Base-by-base conservation (phyloP, 2,888 invertebrate genomes). In the Drosophila recens region DNA sequence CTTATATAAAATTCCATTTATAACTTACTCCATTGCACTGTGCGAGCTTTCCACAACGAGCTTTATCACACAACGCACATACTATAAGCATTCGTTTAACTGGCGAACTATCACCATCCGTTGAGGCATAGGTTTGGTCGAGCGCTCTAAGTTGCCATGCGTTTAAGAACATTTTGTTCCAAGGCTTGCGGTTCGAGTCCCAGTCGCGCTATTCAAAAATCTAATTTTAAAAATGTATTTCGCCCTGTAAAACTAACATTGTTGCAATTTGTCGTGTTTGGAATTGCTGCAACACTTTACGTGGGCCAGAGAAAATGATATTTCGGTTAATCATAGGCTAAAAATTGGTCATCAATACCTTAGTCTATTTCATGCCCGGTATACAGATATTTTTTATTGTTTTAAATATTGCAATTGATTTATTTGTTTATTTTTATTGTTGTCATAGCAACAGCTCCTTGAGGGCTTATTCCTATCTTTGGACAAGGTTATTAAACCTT, bases 291-390 rank as follows among this genome's bases (percentile, higher is more conserved):
- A 71, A 49, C 36, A 56, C 63, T 74, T 67, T 64, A 45, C 54
- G n/a, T 64, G 90, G 92, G 91, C 90, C 69, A 91, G 80, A 92
- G 27, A 48, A 88, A 80, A 36, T 48, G 1, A 75, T 69, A 64
- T 84, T 85, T 79, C 89, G 84, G 58, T 90, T 92, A 92, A 92
- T 92, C 92, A 87, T 91, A 92, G 90, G 45, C 88, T 75, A 79
- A 77, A 67, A 67, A 57, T 53, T 48, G 84, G 76, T 77, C 64
- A 20, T 87, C 79, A 75, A 84, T 91, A 81, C 84, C 81, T 66
- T 87, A 77, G 87, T 74, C 84, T 92, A 90, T 90, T 92, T 92
- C 92, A 92, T 92, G 91, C 87, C 61, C 80, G 90, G 89, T 84
- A 83, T 70, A 92, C 75, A 92, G 58, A 69, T 83, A 1, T 3